phyloP scores from a whole-genome alignment of 64 coral and sea anemone genomes.

The Astreopora myriophthalma region DNA sequence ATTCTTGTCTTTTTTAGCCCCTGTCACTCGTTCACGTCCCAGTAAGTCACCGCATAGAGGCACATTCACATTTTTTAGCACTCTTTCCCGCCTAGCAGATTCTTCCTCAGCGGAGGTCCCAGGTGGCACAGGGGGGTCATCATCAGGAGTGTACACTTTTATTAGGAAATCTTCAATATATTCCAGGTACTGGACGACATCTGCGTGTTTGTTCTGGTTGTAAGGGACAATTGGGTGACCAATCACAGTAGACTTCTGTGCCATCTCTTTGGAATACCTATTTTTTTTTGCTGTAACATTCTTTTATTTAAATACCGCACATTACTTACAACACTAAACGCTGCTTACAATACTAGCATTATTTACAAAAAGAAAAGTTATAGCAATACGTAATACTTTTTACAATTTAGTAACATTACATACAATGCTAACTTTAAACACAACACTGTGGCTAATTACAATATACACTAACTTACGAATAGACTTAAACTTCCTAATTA shows the following conservation, averaged over 20 bases:
- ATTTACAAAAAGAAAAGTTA: too few species aligned
- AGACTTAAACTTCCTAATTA: too few species aligned
- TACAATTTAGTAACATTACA: too few species aligned
- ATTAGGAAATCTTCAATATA: neutral
- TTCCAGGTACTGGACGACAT: neutral
- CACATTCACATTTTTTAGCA: constrained; percentile 28
- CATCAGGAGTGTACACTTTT: neutral
- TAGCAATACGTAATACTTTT: too few species aligned
- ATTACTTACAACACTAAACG: too few species aligned
- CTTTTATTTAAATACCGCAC: too few species aligned
- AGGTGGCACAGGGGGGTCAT: neutral
- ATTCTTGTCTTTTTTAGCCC: constrained; percentile 76
- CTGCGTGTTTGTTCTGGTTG: neutral
- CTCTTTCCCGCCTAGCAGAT: neutral
- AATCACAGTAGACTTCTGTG: neutral
- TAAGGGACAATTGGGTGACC: neutral
- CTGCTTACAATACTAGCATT: too few species aligned
- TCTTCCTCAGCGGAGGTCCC: too few species aligned
- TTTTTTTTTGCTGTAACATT: too few species aligned
- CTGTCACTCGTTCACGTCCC: constrained; percentile 66
- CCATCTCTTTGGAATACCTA: neutral
- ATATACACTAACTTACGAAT: too few species aligned
- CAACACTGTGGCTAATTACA: too few species aligned
- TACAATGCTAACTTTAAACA: too few species aligned
- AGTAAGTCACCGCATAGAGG: constrained; percentile 66